These are phyloP conservation scores for Cinara cedri DNA, from an alignment of 2,888 invertebrate genomes.

Conservation along the genomic window DNA sequence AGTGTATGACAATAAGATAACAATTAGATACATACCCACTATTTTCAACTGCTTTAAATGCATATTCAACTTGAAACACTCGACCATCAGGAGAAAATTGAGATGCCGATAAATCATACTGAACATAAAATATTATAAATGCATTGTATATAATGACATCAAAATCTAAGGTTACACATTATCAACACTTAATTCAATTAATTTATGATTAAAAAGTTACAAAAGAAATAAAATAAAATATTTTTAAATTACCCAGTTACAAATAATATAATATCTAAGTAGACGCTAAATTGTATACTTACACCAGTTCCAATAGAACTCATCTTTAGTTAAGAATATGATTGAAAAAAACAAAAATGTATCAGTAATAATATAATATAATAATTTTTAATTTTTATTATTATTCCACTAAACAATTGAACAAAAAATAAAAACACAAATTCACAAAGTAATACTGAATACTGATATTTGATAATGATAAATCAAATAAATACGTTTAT, in stretches of 20 bases:
- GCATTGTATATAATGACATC: background rate
- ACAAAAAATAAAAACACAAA: background rate
- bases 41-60: constrained; percentile 97
- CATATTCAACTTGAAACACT: constrained; percentile 99
- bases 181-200: background rate
- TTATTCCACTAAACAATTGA: background rate
- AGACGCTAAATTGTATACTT: constrained; percentile 65
- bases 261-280: background rate
- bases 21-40: constrained; percentile 72
- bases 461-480: constrained; percentile 47
- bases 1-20: background rate
- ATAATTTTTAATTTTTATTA: background rate
- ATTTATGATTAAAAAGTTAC: constrained; percentile 8
- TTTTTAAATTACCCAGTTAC: background rate
- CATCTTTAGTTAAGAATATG: constrained; percentile 72
- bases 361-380: background rate
- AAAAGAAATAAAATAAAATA: background rate
- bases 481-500: constrained; percentile 42
- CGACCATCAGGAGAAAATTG: constrained; percentile 99
- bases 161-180: background rate
- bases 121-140: constrained; percentile 62
- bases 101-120: constrained; percentile 99
- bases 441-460: constrained; percentile 32
- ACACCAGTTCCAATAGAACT: constrained; percentile 96
- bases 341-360: too few relatives aligned